Conservation (phyloP, 2,888 invertebrate species). For the Thera obeliscata region DNA sequence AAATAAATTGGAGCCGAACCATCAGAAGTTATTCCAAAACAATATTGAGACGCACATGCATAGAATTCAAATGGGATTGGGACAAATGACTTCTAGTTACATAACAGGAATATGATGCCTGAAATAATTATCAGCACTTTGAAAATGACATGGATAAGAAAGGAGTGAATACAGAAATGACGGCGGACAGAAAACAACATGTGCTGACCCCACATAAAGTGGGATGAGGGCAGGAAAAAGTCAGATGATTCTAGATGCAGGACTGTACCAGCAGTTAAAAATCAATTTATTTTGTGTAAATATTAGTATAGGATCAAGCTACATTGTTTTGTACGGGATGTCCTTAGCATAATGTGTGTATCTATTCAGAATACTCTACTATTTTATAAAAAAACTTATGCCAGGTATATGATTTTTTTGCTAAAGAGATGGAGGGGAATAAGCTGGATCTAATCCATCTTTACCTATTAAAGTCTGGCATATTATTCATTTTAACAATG, state of each 20-base stretch:
- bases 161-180: no score
- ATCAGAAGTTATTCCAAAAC: conserved; percentile 92
- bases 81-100: conserved; percentile 68
- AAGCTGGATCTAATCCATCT: background rate
- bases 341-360: background rate
- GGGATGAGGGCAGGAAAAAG: no score
- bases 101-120: conserved; percentile 47
- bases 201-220: no score
- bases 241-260: background rate
- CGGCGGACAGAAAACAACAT: no score
- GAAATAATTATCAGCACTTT: conserved; percentile 13
- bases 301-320: background rate
- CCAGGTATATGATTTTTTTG: no score
- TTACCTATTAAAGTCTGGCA: background rate
- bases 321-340: background rate
- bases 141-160: no score
- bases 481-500: background rate
- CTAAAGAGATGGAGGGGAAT: background rate
- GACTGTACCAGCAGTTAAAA: background rate
- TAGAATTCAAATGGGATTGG: conserved; percentile 91
- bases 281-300: background rate
- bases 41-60: conserved; percentile 96
- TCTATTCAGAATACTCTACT: no score
- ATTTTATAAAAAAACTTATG: no score
- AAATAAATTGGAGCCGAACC: conserved; percentile 89